Base-by-base conservation (phyloP, 92 coral and sea anemone genomes). In the Parazoanthus darwini region DNA sequence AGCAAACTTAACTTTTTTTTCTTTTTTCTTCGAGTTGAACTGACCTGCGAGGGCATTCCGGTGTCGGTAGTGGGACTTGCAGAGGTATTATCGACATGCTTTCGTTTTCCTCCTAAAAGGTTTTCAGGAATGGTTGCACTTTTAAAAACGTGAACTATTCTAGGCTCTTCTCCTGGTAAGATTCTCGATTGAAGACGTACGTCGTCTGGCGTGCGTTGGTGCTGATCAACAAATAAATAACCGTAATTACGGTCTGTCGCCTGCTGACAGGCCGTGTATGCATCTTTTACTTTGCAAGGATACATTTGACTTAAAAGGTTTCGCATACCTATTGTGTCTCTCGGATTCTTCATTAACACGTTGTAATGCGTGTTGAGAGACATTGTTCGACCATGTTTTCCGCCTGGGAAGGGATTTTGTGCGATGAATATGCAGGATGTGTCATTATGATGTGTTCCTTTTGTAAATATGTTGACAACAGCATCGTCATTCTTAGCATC, bases 141-240 rank as follows among this genome's bases (percentile, higher is more conserved):
- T 46, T 46, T 46, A 4, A 46, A 46, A 0, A 46, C 50, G 50
- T 46, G 50, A 4, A 46, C 50, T 46, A 46, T 46, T 8, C 33
- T 36, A 0, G 54, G 81, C 9, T 16, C 16, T 6, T 50, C 83
- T 1, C 23, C 83, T 14, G 68, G 38, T 7, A 79, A 48, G 67
- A 79, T 79, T 14, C 44, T 0, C 18, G 84, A 23, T 35, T 80
- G 84, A 1, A 51, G 46, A 13, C 84, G 72, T 7, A 7, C 25
- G 1, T 0, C 20, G 8, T 80, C 84, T 33, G 84, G 84, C 26
- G 84, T 80, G 20, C 1, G 6, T 33, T 80, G 84, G 33, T 80
- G 84, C 33, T 80, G 48, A 29, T 80, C 84, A 4, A 80, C 8
- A 54, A 80, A 80, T 1, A 80, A 26, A 15, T 80, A 80, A 0